Conservation (phyloP, 2,797 vertebrate genomes). For the Rhabdophis nuchalis region DNA sequence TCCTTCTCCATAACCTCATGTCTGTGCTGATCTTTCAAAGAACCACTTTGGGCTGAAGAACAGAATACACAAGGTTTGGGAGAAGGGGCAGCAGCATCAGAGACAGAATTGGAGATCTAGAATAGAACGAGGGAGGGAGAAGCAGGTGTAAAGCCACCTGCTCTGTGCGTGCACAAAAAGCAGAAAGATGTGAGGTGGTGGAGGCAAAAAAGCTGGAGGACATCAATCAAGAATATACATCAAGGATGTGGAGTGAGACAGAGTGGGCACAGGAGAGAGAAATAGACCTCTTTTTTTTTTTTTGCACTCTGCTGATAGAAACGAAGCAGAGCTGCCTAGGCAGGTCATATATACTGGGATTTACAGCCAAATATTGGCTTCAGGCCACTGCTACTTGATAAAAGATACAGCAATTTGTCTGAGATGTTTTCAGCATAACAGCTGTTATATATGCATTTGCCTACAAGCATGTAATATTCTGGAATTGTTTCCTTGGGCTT, state of each 20-base stretch:
- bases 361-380: neutral
- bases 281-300: neutral
- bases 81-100: neutral
- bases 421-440: neutral
- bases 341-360: neutral
- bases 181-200: neutral
- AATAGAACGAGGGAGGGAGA: neutral
- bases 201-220: neutral
- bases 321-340: neutral
- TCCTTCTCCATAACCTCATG: neutral
- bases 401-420: slow-evolving; percentile 2
- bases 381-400: neutral
- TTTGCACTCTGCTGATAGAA: neutral
- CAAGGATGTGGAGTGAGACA: neutral
- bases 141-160: neutral
- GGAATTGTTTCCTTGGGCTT: slow-evolving; percentile 38
- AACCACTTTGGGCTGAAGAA: neutral
- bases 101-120: neutral
- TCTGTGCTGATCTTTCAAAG: neutral
- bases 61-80: neutral
- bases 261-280: neutral
- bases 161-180: neutral
- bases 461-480: slow-evolving; percentile 22
- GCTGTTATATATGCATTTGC: slow-evolving; percentile 13
- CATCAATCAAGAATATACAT: neutral